Conservation (phyloP, 2,113 vertebrate species). For the Semicossyphus pulcher region DNA sequence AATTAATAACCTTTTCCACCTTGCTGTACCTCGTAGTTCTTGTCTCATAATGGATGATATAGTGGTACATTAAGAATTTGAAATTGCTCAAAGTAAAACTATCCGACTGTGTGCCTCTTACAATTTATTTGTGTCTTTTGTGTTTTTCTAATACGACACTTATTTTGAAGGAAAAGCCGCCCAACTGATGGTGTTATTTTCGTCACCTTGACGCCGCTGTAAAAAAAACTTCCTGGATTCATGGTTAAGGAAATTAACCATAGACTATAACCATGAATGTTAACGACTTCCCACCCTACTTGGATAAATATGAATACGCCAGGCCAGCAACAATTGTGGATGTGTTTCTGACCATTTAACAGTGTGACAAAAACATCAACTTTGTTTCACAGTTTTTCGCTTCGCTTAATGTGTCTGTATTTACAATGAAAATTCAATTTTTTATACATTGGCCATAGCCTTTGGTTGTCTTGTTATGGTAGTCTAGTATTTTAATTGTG, state of each 20-base stretch:
- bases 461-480: background rate
- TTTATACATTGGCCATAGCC: background rate
- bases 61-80: background rate
- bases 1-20: background rate
- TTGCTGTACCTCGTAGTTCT: background rate
- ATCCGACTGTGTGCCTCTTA: too few relatives aligned
- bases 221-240: background rate
- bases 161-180: conserved; percentile 14
- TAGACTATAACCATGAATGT: too few relatives aligned
- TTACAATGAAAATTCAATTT: conserved; percentile 7
- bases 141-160: conserved; percentile 7
- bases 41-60: background rate
- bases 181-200: background rate
- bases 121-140: background rate
- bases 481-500: background rate
- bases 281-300: background rate
- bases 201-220: background rate
- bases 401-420: background rate
- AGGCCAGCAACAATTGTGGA: background rate
- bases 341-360: background rate
- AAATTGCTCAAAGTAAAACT: background rate
- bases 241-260: background rate
- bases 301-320: background rate
- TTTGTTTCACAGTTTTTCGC: background rate
- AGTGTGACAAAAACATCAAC: background rate